Evolutionary conservation across 2,113 vertebrate genomes (phyloP).

Genomic region (Periophthalmodon schlosseri): DNA sequence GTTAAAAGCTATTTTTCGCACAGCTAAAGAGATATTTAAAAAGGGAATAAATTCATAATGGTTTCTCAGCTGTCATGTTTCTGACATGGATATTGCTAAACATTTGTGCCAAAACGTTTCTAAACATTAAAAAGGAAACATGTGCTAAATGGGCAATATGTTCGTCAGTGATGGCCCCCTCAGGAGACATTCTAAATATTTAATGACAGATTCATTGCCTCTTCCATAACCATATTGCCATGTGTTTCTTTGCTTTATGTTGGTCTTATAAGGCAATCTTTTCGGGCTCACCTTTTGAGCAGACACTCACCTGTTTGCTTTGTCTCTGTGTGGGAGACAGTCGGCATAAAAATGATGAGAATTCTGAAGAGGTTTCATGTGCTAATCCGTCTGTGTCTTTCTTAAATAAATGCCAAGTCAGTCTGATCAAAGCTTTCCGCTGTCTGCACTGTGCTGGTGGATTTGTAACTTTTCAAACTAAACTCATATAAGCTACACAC

Average conservation of each 20-base stretch:
- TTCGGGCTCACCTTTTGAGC: not conserved
- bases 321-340: not conserved
- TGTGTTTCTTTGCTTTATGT: not conserved
- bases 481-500: not conserved
- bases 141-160: constrained; percentile 3
- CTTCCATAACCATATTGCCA: not conserved
- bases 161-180: not conserved
- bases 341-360: not conserved
- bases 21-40: not conserved
- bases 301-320: not conserved
- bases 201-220: constrained; percentile 2
- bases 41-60: not conserved
- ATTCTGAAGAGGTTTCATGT: constrained; percentile 8
- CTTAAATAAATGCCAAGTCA: constrained; percentile 13
- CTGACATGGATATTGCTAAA: not conserved
- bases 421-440: constrained; percentile 8
- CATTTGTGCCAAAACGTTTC: not conserved
- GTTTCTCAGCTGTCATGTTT: not conserved
- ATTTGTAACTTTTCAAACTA: constrained; percentile 7
- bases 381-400: constrained; percentile 1
- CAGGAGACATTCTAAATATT: constrained; percentile 7
- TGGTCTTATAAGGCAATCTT: not conserved
- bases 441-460: not conserved
- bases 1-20: not conserved
- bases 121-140: not conserved